phyloP scores from a whole-genome alignment of 2,113 vertebrate species.

The Pachypanchax playfairii region DNA sequence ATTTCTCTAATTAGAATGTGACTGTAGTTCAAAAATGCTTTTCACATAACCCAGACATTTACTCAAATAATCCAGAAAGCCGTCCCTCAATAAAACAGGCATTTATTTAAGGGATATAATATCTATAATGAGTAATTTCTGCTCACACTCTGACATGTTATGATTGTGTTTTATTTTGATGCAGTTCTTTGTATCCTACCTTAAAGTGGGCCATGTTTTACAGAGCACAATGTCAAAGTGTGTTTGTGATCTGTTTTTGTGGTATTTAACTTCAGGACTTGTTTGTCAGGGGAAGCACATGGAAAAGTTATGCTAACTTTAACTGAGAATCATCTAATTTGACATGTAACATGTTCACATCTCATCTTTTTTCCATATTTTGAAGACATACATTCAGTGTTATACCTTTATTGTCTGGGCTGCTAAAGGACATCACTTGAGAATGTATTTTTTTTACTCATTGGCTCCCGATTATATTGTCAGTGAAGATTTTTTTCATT shows the following conservation, averaged over 20 bases:
- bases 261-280: background rate
- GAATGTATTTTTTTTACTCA: too few relatives aligned
- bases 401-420: too few relatives aligned
- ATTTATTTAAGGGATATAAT: constrained; percentile 30
- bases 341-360: too few relatives aligned
- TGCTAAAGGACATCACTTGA: too few relatives aligned
- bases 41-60: background rate
- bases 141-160: constrained; percentile 31
- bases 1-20: constrained; percentile 6
- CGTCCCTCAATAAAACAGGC: background rate
- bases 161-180: constrained; percentile 43
- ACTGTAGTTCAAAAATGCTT: background rate
- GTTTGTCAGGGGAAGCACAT: background rate
- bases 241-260: background rate
- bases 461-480: too few relatives aligned
- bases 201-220: constrained; percentile 40
- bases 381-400: too few relatives aligned
- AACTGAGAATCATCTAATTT: too few relatives aligned
- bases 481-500: too few relatives aligned
- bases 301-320: too few relatives aligned
- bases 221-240: background rate
- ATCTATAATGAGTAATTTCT: constrained; percentile 9
- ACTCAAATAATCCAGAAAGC: background rate
- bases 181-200: constrained; percentile 20
- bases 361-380: too few relatives aligned